phyloP scores from a whole-genome alignment of 2,888 invertebrate genomes.

The Tetramorium bicarinatum region DNA sequence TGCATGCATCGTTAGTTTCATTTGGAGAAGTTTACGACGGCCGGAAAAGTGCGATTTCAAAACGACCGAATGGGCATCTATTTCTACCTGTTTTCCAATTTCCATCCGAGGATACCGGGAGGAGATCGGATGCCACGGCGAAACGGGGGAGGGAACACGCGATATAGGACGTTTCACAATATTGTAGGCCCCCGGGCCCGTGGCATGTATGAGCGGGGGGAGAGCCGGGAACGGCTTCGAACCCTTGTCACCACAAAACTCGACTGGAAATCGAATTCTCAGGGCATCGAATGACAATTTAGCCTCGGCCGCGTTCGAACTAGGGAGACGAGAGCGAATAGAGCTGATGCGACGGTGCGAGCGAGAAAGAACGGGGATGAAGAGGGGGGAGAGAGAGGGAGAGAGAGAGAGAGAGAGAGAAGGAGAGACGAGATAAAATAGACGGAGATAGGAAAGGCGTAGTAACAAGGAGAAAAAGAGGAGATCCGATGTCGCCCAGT shows the following conservation, averaged over 20 bases:
- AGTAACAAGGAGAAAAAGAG: conserved; percentile 50
- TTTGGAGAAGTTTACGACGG: background rate
- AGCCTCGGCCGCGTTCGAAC: conserved; percentile 45
- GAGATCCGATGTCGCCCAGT: conserved; percentile 67
- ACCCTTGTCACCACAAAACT: conserved; percentile 78
- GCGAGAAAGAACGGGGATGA: conserved; percentile 13
- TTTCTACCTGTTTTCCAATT: conserved; percentile 71
- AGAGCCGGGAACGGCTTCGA: conserved; percentile 43
- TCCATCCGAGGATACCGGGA: conserved; percentile 58
- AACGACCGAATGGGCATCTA: conserved; percentile 29
- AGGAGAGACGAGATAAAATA: conserved; percentile 25
- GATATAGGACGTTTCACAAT: conserved; percentile 74
- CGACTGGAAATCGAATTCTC: conserved; percentile 84
- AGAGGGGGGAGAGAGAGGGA: background rate
- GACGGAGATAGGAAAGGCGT: conserved; percentile 27
- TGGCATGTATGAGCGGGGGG: conserved; percentile 38
- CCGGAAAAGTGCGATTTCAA: conserved; percentile 32
- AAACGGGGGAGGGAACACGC: conserved; percentile 42
- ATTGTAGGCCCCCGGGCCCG: conserved; percentile 63
- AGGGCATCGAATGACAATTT: conserved; percentile 86
- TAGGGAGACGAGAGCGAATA: conserved; percentile 47
- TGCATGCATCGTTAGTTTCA: background rate
- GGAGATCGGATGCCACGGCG: conserved; percentile 56
- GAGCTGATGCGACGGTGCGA: conserved; percentile 21
- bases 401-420: background rate